Evolutionary conservation across 92 coral and sea anemone genomes (phyloP), one percentile per base, ranked within the genome.

Genomic region (Parazoanthus swiftii): DNA sequence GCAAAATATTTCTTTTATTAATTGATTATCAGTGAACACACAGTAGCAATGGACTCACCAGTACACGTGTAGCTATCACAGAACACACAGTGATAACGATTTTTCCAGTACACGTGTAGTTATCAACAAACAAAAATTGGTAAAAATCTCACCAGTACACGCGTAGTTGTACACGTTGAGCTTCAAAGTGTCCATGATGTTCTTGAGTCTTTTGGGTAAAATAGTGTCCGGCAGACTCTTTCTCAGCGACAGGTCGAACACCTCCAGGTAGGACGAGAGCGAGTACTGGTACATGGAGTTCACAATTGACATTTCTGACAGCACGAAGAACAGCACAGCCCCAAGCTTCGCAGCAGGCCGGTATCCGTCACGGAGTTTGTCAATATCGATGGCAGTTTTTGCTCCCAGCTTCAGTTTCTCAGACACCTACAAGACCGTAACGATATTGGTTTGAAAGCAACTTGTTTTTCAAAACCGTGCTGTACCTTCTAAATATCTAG

Each of bases 231-330:
- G 99, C 80, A 97, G 78, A 90, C 99, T 97, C 91, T 97, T 97
- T 83, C 98, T 91, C 82, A 95, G 89, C 21, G 99, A 97, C 90
- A 97, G 89, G 86, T 94, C 98, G 71, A 97, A 97, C 89, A 95
- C 98, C 72, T 97, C 93, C 37, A 97, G 93, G 90, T 97, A 97
- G 2, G 99, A 97, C 44, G 98, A 93, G 26, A 97, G 90, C 0
- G 99, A 97, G 89, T 97, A 97, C 86, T 97, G 99, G 92, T 97
- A 97, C 99, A 97, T 97, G 21, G 95, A 92, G 95, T 97, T 97
- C 54, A 97, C 99, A 3, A 93, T 96, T 23, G 99, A 97, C 99
- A 97, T 97, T 80, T 97, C 99, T 5, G 99, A 97, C 86, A 97
- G 91, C 84, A 97, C 99, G 78, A 97, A 97, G 96, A 97, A 97